These are phyloP conservation scores for Hozukius guyotensis DNA, from an alignment of 2,797 vertebrate genomes.

Conservation along the genomic window DNA sequence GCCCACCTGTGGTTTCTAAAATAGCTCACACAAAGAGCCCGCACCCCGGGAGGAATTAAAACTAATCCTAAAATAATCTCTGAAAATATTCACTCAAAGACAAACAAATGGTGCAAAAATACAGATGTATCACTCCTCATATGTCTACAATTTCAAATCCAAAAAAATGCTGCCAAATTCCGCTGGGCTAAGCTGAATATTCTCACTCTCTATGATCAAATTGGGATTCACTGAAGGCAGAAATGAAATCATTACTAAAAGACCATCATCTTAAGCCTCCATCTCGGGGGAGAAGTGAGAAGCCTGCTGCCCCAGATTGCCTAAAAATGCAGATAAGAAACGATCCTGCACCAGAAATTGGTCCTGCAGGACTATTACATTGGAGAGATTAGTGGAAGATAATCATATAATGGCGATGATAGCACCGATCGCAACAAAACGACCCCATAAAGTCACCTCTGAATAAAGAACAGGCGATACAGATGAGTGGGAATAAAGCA, in stretches of 20 bases:
- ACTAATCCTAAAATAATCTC: constrained; percentile 43
- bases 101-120: not conserved
- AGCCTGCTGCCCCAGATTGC: constrained; percentile 70
- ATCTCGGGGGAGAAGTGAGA: constrained; percentile 67
- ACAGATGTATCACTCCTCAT: not conserved
- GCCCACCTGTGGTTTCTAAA: constrained; percentile 55
- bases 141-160: constrained; percentile 8
- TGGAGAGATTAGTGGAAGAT: constrained; percentile 69
- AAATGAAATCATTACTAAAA: constrained; percentile 75
- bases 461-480: constrained; percentile 57
- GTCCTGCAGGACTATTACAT: constrained; percentile 72
- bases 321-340: constrained; percentile 76
- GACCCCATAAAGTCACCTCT: constrained; percentile 67
- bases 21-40: constrained; percentile 23
- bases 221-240: constrained; percentile 62
- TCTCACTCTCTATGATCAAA: constrained; percentile 47
- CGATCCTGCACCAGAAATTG: constrained; percentile 69
- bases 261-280: constrained; percentile 69
- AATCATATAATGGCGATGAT: constrained; percentile 73
- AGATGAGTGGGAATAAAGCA: constrained; percentile 51
- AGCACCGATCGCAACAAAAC: constrained; percentile 60
- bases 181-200: not conserved
- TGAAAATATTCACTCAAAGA: not conserved
- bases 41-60: constrained; percentile 27
- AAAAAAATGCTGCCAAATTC: constrained; percentile 4